phyloP scores from a whole-genome alignment of 2,113 vertebrate genomes.

The Ardeotis arabs region DNA sequence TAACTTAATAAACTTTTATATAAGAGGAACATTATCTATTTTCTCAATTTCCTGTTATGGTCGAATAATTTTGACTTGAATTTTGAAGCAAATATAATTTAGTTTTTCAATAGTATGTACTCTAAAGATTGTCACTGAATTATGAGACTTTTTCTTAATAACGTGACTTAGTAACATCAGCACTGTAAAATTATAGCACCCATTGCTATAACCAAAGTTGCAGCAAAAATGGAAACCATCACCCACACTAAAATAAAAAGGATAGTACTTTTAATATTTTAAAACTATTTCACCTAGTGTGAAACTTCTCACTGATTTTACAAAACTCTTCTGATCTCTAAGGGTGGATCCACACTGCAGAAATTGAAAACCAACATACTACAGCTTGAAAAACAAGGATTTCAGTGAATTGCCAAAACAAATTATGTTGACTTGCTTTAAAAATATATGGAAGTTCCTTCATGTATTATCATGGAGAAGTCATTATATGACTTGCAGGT shows the following conservation, averaged over 20 bases:
- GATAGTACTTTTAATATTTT: not conserved
- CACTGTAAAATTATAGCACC: not conserved
- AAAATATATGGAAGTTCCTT: slow-evolving; percentile 59
- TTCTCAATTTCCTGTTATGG: not conserved
- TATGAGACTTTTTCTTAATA: not conserved
- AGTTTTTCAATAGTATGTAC: not conserved
- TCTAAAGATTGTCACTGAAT: not conserved
- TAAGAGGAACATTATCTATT: not conserved
- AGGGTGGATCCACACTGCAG: not conserved
- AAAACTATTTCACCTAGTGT: not conserved
- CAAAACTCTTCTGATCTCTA: not conserved
- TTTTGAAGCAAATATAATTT: not conserved
- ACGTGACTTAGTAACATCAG: not conserved
- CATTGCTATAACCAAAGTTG: not conserved
- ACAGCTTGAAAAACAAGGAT: slow-evolving; percentile 1
- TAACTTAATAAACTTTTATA: not conserved
- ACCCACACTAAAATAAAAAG: not conserved
- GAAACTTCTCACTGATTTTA: not conserved
- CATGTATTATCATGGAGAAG: slow-evolving; percentile 65
- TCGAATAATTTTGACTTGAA: not conserved
- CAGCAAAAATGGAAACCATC: not conserved
- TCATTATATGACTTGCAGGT: slow-evolving; percentile 59
- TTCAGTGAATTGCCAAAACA: slow-evolving; percentile 45
- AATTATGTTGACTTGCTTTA: slow-evolving; percentile 54
- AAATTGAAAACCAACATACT: slow-evolving; percentile 40